A percentile compares a stretch with the other conserved stretches of the same genome.
Conservation (phyloP, 1,140 invertebrate genomes). For the Bombus impatiens region DNA sequence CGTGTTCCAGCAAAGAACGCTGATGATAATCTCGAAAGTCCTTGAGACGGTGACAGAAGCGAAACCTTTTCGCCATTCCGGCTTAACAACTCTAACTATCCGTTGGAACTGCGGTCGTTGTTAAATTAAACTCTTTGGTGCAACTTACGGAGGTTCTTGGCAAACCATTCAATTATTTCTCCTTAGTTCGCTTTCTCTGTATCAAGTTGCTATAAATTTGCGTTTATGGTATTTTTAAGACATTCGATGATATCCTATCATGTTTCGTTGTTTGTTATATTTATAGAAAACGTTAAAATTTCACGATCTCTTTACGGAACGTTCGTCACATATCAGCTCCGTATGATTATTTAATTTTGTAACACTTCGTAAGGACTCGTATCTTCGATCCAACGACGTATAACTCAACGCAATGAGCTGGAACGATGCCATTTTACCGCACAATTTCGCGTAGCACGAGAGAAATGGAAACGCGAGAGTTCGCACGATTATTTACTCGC, state of each 20-base stretch:
- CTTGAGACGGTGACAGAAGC: constrained; percentile 11
- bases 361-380: background rate
- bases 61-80: background rate
- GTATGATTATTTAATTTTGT: too few species aligned
- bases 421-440: constrained; percentile 44
- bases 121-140: background rate
- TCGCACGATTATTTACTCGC: constrained; percentile 43
- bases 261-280: background rate
- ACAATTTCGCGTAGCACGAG: constrained; percentile 19
- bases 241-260: background rate
- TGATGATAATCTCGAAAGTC: constrained; percentile 48
- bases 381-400: background rate
- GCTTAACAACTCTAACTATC: background rate
- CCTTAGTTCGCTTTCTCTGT: too few species aligned
- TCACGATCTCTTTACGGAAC: too few species aligned
- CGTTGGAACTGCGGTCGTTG: background rate
- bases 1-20: background rate
- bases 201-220: background rate
- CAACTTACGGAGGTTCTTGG: too few species aligned
- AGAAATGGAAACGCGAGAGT: constrained; percentile 7
- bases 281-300: too few species aligned
- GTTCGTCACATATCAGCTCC: too few species aligned
- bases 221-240: background rate
- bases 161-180: background rate
- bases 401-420: constrained; percentile 47